Conservation (phyloP, 2,888 invertebrate species). For the Tortricodes alternella region DNA sequence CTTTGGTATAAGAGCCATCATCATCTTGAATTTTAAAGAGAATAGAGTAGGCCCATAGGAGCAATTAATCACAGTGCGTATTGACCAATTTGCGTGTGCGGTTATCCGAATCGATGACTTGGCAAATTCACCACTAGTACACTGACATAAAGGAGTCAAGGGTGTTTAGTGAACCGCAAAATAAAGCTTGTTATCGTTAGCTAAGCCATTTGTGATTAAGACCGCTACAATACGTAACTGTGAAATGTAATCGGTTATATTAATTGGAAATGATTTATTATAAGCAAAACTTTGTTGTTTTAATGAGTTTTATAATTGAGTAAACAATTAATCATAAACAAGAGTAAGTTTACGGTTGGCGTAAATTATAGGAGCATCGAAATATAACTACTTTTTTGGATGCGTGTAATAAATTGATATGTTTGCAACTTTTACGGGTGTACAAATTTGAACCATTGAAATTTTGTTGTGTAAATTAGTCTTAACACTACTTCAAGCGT, state of each 20-base stretch:
- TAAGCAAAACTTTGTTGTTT: conserved; percentile 4
- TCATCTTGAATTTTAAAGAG: neutral
- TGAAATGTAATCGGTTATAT: conserved; percentile 19
- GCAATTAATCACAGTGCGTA: conserved; percentile 17
- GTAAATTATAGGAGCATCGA: too few relatives aligned
- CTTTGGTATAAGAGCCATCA: neutral
- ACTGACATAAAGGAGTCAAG: neutral
- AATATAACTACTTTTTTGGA: too few relatives aligned
- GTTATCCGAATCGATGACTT: conserved; percentile 2
- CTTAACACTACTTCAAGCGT: too few relatives aligned
- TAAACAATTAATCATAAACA: too few relatives aligned
- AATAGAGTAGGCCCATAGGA: neutral
- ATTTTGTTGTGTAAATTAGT: too few relatives aligned
- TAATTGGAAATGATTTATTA: conserved; percentile 25
- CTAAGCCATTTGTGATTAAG: conserved; percentile 27
- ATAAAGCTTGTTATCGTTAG: conserved; percentile 9
- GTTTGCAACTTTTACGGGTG: too few relatives aligned
- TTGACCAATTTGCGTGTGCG: conserved; percentile 7
- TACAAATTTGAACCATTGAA: too few relatives aligned
- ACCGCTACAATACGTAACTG: conserved; percentile 19
- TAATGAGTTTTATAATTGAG: conserved; percentile 3
- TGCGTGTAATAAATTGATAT: too few relatives aligned
- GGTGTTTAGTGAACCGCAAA: neutral
- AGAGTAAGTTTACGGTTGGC: too few relatives aligned
- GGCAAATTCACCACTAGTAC: neutral